phyloP scores from a whole-genome alignment of 2,797 vertebrate genomes.

The Thunnus albacares region DNA sequence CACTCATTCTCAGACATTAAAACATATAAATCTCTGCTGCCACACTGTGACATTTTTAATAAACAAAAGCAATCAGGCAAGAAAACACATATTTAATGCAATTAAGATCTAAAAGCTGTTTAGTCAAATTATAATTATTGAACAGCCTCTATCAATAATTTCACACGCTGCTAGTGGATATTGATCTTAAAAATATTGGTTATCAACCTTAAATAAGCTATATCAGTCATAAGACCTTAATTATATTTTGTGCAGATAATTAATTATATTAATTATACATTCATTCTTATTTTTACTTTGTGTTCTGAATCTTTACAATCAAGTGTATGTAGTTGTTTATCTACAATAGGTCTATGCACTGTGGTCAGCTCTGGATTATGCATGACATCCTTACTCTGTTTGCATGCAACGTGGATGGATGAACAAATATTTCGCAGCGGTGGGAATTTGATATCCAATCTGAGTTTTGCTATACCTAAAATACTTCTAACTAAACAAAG shows the following conservation, averaged over 20 bases:
- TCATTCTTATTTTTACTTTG: background rate
- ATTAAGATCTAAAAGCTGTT: constrained; percentile 57
- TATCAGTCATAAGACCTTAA: constrained; percentile 22
- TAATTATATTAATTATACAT: background rate
- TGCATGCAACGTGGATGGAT: constrained; percentile 27
- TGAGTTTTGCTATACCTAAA: constrained; percentile 15
- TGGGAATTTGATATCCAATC: constrained; percentile 19
- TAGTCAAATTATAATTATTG: constrained; percentile 52
- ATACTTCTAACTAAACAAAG: background rate
- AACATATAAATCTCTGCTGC: constrained; percentile 29
- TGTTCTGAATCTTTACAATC: constrained; percentile 2
- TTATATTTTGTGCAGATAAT: constrained; percentile 24
- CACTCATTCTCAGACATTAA: constrained; percentile 37
- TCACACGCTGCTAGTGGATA: constrained; percentile 23
- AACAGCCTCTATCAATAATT: constrained; percentile 32
- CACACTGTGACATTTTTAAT: constrained; percentile 55
- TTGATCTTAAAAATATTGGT: constrained; percentile 24
- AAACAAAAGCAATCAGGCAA: constrained; percentile 47
- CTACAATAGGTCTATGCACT: background rate
- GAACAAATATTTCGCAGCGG: constrained; percentile 12
- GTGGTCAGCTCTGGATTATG: constrained; percentile 34
- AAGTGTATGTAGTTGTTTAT: background rate
- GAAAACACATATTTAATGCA: constrained; percentile 35
- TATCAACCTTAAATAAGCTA: constrained; percentile 20
- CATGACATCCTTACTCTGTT: constrained; percentile 36